Evolutionary conservation across 2,113 vertebrate species (phyloP).

Genomic region (Leucoraja erinaceus): DNA sequence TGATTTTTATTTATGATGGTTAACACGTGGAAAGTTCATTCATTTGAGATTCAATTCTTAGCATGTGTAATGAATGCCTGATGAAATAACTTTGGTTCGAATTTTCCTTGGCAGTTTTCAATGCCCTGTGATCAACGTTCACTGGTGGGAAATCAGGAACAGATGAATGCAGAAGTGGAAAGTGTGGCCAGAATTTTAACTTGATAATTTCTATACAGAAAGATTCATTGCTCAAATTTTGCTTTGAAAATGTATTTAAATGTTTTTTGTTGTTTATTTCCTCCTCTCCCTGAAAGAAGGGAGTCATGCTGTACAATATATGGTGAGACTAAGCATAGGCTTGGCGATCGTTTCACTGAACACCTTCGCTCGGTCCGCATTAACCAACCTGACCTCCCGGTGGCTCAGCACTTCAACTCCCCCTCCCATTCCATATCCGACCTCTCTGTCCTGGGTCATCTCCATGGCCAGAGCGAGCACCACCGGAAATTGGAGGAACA

Average conservation of each 20-base stretch:
- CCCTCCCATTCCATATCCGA: no score
- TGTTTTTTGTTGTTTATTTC: background rate
- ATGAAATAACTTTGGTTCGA: background rate
- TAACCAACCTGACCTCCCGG: no score
- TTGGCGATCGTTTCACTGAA: no score
- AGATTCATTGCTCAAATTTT: background rate
- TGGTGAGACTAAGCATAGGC: no score
- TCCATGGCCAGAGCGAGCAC: no score
- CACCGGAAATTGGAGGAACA: no score
- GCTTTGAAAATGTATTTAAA: background rate
- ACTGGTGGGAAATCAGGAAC: background rate
- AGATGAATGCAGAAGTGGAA: background rate
- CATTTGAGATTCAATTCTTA: background rate
- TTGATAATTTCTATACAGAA: background rate
- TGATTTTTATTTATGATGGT: background rate
- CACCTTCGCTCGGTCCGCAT: no score
- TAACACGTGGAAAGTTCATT: background rate
- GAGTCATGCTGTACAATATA: background rate
- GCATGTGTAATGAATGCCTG: no score
- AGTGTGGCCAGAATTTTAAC: background rate
- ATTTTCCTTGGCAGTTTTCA: background rate
- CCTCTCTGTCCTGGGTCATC: no score
- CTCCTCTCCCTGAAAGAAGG: background rate
- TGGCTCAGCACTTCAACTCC: no score
- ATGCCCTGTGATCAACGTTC: background rate